Evolutionary conservation across 2,888 invertebrate genomes (phyloP), one percentile per base, ranked within the genome.

Genomic region (Drosophila diplacantha): DNA sequence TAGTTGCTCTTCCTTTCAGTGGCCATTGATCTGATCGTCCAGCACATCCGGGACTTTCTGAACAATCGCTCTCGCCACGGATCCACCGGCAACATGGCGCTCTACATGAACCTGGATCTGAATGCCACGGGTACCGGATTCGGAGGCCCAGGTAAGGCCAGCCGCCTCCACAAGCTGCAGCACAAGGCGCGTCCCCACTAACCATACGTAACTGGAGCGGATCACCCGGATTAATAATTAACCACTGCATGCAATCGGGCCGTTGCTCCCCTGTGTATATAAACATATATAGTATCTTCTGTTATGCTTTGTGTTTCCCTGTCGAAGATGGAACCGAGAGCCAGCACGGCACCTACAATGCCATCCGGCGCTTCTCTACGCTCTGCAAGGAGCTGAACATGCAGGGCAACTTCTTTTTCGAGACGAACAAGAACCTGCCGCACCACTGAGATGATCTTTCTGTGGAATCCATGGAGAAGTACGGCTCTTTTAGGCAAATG

Each of bases 11-110:
- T 52, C 18, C 11, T 32, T 56, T 63, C 93, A 97, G 98, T 98
- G 88, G 98, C 98, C 74, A 98, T 98, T 86, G 97, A 97, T 87
- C 90, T 98, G 88, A 98, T 98, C 86, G 98, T 98, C 50, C 97
- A 98, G 89, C 98, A 98, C 89, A 97, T 98, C 87, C 93, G 96
- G 79, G 98, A 98, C 87, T 93, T 96, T 85, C 90, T 97, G 83
- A 92, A 91, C 84, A 91, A 91, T 85, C 90, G 91, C 12, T 83
- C 86, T 6, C 83, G 77, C 18, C 73, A 73, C 49, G 85, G 83
- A 7, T 86, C 87, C n/a, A 81, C 85, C 6, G 76, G 77, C 22
- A 87, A 85, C 29, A 83, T 87, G 61, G 79, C 79, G 14, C 69
- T 85, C 20, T 83, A 77, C 64, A 84, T 85, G 81, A 86, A 83